phyloP scores from a whole-genome alignment of 1,140 invertebrate genomes.

The Drosophila murphyi region DNA sequence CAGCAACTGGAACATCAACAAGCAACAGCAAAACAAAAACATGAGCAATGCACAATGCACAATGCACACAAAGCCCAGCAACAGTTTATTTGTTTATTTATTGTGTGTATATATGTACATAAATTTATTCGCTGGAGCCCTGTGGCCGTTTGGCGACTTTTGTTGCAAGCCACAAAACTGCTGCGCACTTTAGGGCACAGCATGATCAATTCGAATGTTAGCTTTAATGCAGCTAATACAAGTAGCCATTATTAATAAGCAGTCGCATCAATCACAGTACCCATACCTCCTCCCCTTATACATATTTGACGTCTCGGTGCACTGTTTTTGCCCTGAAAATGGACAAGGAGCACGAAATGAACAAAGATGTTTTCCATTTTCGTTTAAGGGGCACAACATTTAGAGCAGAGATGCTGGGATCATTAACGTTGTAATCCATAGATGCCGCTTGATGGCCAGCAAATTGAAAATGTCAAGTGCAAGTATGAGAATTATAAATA shows the following conservation, averaged over 20 bases:
- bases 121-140: slow-evolving; percentile 42
- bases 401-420: slow-evolving; percentile 28
- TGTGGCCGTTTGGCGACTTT: slow-evolving; percentile 47
- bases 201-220: not conserved
- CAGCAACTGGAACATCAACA: not conserved
- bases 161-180: slow-evolving; percentile 37
- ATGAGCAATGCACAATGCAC: slow-evolving; percentile 17
- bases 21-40: slow-evolving; percentile 8
- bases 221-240: slow-evolving; percentile 15
- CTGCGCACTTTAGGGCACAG: slow-evolving; percentile 20
- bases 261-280: not conserved
- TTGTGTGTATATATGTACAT: slow-evolving; percentile 40
- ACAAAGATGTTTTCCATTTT: slow-evolving; percentile 8
- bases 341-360: not conserved
- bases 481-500: not conserved
- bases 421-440: slow-evolving; percentile 72
- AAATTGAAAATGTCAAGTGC: slow-evolving; percentile 80
- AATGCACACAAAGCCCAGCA: not conserved
- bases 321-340: slow-evolving; percentile 3
- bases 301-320: too few species aligned
- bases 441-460: slow-evolving; percentile 70
- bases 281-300: not conserved
- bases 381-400: slow-evolving; percentile 1
- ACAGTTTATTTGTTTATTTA: slow-evolving; percentile 10
- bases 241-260: slow-evolving; percentile 18